Percentiles rank a stretch among this genome's conserved stretches.
These are phyloP conservation scores for Lepisosteus oculatus DNA, from an alignment of 2,113 vertebrate species.

Conservation along the genomic window DNA sequence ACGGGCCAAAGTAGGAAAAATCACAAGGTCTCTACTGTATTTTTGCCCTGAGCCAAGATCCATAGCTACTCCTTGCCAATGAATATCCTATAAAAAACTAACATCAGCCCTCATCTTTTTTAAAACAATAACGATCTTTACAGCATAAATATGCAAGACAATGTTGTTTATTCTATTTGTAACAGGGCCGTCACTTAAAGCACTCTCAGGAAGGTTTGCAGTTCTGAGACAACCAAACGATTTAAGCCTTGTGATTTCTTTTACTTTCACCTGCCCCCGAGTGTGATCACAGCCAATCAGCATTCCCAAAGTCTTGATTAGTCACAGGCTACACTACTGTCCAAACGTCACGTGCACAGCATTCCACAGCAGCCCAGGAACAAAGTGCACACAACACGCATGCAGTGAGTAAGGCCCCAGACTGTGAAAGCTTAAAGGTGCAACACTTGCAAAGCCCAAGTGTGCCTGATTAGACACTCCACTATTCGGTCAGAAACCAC, in stretches of 20 bases:
- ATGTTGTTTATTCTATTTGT: too few relatives aligned
- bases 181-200: too few relatives aligned
- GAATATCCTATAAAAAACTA: too few relatives aligned
- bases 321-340: conserved; percentile 6
- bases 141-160: too few relatives aligned
- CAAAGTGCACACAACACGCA: conserved; percentile 23
- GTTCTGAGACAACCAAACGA: background rate
- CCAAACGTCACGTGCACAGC: conserved; percentile 19
- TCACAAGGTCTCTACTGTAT: too few relatives aligned
- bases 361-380: conserved; percentile 25
- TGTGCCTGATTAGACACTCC: background rate
- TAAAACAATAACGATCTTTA: too few relatives aligned
- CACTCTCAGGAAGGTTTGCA: too few relatives aligned
- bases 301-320: background rate
- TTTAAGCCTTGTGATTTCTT: background rate
- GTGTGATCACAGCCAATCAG: background rate
- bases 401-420: conserved; percentile 43
- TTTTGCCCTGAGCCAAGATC: too few relatives aligned
- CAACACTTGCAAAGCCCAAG: conserved; percentile 15
- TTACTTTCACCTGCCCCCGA: conserved; percentile 10
- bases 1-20: too few relatives aligned
- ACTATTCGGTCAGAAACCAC: conserved; percentile 19
- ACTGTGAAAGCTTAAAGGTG: conserved; percentile 11
- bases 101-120: too few relatives aligned
- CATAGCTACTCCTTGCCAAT: too few relatives aligned